Evolutionary conservation across 2,888 invertebrate species (phyloP).

Genomic region (Mystacides longicornis): DNA sequence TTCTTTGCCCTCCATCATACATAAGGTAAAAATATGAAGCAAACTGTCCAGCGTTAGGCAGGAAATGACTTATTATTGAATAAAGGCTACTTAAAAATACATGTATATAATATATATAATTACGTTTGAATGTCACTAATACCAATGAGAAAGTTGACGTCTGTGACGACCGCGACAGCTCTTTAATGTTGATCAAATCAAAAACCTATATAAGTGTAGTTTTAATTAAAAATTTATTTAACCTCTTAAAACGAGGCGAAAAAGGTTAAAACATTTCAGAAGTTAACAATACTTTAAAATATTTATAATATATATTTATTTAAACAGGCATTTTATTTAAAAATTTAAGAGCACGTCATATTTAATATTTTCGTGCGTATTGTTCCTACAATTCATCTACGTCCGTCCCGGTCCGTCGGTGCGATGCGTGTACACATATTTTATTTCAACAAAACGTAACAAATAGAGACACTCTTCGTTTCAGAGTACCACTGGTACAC

Average conservation of each 20-base stretch:
- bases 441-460: no score
- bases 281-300: slow-evolving; percentile 2
- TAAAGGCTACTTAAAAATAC: slow-evolving; percentile 2
- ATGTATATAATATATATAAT: neutral
- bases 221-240: slow-evolving; percentile 3
- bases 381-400: neutral
- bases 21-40: neutral
- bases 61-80: neutral
- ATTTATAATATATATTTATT: neutral
- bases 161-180: no score
- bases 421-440: no score
- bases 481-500: no score
- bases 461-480: no score
- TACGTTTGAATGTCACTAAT: no score
- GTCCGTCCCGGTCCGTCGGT: no score
- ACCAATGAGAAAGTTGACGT: no score
- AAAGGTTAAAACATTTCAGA: slow-evolving; percentile 12
- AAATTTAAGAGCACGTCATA: no score
- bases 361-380: neutral
- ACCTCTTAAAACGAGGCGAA: slow-evolving; percentile 25
- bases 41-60: slow-evolving; percentile 4
- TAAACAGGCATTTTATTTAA: neutral
- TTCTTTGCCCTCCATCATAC: no score
- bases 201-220: no score
- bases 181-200: no score